Base-by-base conservation (phyloP, 2,888 invertebrate genomes). In the Dynastes maya region DNA sequence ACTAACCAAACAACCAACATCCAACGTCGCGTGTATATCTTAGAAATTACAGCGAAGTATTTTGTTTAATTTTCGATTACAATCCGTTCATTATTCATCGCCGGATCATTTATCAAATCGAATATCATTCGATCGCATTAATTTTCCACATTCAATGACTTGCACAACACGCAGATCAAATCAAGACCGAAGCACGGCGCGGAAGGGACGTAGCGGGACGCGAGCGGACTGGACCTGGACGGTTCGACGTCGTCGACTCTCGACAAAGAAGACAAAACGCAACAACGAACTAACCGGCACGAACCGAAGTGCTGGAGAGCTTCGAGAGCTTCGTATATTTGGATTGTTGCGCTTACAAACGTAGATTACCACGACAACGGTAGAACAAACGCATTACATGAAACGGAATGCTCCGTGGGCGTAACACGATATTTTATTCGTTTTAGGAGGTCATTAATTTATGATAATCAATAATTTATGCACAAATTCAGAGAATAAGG, bases 401-500 rank as follows among this genome's bases (percentile, higher is more conserved):
- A 74, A 61, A 58, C 72, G 61, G 45, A 74, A 40, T 61, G 27
- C 45, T 45, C 61, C 61, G 72, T 74, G 72, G 72, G 72, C 61
- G 72, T 40, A 45, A 74, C 72, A 74, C 40, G 72, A 74, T 74
- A 74, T 74, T 74, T 74, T 74, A 74, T 74, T 74, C 72, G 61
- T 58, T 45, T 61, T 74, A 22, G 58, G 72, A 63, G 72, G 61
- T 63, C 72, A 74, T 74, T 74, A 74, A 74, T 74, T 74, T 61
- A 74, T 61, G 72, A 74, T 74, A 74, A 74, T 74, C 61, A 74
- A 74, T 74, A 74, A 74, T 74, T 61, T 74, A 74, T 74, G 72
- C 72, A 61, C 61, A 74, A 61, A 74, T 61, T 61, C 72, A 74
- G 37, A 55, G 72, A 74, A 74, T 74, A 74, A 74, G 72, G 72